These are phyloP conservation scores for Sturnira hondurensis DNA, from an alignment of 2,113 vertebrate species.

Conservation along the genomic window DNA sequence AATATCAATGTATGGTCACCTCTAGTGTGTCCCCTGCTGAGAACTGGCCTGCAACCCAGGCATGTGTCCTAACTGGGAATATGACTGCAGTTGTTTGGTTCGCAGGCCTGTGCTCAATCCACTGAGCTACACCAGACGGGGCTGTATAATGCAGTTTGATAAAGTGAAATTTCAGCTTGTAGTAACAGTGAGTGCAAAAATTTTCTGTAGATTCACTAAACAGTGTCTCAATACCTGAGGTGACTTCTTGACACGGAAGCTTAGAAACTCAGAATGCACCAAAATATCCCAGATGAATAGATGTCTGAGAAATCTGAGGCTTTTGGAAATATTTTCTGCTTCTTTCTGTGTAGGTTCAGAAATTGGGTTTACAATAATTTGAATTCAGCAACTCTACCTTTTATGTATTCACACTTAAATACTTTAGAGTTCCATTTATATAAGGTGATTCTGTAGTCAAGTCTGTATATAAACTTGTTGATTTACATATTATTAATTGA, in stretches of 20 bases:
- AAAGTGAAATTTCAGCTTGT: not conserved
- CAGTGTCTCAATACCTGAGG: not conserved
- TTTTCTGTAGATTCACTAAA: not conserved
- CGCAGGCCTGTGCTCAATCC: too few species aligned
- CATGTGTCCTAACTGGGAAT: too few species aligned
- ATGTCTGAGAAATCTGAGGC: not conserved
- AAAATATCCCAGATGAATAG: not conserved
- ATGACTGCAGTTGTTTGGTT: too few species aligned
- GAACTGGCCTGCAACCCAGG: too few species aligned
- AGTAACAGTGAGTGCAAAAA: not conserved
- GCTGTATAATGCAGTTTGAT: not conserved
- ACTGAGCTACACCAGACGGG: too few species aligned
- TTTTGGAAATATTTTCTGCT: not conserved
- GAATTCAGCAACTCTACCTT: not conserved
- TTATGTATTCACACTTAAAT: not conserved
- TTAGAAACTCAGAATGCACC: not conserved
- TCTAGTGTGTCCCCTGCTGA: too few species aligned
- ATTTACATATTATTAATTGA: not conserved
- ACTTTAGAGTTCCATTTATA: not conserved
- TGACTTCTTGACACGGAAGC: not conserved
- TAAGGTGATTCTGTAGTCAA: not conserved
- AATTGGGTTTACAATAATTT: not conserved
- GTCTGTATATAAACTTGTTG: not conserved
- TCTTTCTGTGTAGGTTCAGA: not conserved
- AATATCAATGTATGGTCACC: too few species aligned